Percentiles rank a stretch among this genome's conserved stretches.
These are phyloP conservation scores for Heliconius ethilla DNA, from an alignment of 2,888 invertebrate genomes.

Conservation along the genomic window DNA sequence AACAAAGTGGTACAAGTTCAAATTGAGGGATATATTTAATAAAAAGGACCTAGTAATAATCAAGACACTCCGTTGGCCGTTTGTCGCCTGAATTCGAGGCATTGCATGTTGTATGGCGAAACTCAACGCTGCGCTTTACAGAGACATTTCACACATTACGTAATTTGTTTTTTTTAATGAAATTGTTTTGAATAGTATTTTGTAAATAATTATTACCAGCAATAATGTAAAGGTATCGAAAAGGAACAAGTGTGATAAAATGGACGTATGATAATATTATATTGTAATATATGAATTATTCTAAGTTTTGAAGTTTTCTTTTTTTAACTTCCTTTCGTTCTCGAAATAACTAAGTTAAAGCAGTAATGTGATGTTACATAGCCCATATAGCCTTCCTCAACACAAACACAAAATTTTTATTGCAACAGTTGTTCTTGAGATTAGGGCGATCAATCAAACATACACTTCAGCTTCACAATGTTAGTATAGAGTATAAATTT, in stretches of 20 bases:
- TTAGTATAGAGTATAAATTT: too few species aligned
- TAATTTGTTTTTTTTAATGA: background rate
- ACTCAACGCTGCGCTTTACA: too few species aligned
- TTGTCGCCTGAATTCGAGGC: background rate
- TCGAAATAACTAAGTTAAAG: background rate
- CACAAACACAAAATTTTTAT: too few species aligned
- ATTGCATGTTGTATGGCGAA: background rate
- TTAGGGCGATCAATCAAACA: too few species aligned
- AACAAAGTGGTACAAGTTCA: background rate
- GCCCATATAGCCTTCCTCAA: background rate
- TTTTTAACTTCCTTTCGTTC: background rate
- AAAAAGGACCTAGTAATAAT: background rate
- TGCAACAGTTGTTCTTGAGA: too few species aligned
- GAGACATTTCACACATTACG: background rate
- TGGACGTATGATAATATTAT: constrained; percentile 40
- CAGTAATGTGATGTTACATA: background rate
- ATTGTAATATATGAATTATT: constrained; percentile 43
- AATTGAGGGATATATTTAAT: background rate
- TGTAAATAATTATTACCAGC: constrained; percentile 30
- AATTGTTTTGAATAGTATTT: background rate
- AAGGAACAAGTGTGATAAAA: constrained; percentile 38
- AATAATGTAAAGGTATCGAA: constrained; percentile 22
- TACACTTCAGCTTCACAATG: too few species aligned
- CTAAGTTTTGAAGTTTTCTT: constrained; percentile 18
- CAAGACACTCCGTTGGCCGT: background rate